These are phyloP conservation scores for Cygnus buccinator DNA, from an alignment of 2,113 vertebrate species.

Conservation along the genomic window DNA sequence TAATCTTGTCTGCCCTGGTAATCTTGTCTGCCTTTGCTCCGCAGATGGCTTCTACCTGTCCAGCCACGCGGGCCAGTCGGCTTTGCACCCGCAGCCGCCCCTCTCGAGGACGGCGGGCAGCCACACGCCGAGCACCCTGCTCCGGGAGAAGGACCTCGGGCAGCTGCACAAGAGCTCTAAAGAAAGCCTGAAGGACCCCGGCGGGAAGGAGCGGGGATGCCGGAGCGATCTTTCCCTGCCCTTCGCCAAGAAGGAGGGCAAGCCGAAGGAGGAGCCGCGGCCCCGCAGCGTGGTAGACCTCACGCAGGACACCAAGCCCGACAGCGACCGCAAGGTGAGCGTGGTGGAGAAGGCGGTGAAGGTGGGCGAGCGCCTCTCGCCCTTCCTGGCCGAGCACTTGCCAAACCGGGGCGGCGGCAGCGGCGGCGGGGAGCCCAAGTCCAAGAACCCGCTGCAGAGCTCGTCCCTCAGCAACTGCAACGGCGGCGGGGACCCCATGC, in stretches of 20 bases:
- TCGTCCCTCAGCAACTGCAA: conserved; percentile 80
- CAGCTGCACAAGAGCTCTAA: conserved; percentile 80
- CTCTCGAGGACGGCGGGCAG: conserved; percentile 75
- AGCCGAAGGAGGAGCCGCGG: conserved; percentile 76
- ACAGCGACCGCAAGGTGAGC: conserved; percentile 83
- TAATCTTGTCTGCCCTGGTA: neutral
- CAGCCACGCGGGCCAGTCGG: conserved; percentile 73
- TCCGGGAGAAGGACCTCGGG: conserved; percentile 80
- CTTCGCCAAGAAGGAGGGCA: conserved; percentile 79
- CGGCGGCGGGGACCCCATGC: conserved; percentile 51
- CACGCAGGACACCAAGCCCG: conserved; percentile 81
- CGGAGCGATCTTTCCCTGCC: conserved; percentile 72
- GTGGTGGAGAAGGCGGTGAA: conserved; percentile 71
- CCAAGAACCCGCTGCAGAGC: conserved; percentile 78
- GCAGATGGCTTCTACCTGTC: conserved; percentile 93
- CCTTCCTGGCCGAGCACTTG: conserved; percentile 75
- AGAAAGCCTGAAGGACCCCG: conserved; percentile 79
- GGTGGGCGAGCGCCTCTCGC: conserved; percentile 70
- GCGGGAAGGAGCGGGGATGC: conserved; percentile 75
- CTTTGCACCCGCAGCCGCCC: conserved; percentile 82
- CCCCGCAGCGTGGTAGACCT: conserved; percentile 83
- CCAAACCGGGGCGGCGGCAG: conserved; percentile 43
- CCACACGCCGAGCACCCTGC: conserved; percentile 75
- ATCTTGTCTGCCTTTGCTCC: conserved; percentile 10
- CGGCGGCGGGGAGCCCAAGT: conserved; percentile 74